Evolutionary conservation across 2,888 invertebrate genomes (phyloP), one percentile per base, ranked within the genome.

Genomic region (Cephus rjabovi): DNA sequence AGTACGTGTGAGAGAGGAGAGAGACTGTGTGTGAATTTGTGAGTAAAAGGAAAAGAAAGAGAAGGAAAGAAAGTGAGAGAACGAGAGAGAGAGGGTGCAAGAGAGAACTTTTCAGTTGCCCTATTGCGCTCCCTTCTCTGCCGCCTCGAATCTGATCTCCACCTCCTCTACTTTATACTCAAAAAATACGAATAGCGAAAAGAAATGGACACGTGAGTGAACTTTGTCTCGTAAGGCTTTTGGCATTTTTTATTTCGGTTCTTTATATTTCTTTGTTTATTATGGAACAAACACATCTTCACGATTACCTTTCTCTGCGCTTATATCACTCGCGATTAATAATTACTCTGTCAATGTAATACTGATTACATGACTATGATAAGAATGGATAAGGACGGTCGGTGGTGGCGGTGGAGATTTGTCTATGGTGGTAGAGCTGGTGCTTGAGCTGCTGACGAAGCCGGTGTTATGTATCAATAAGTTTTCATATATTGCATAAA

Each of bases 401-500:
- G 71, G 34, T 71, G 12, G 31, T 71, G 71, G 71, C 34, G 31
- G 34, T 33, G 71, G 31, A 71, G 71, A 34, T 31, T 71, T 15
- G 35, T 33, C 31, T 71, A 74, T 75, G 75, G 68, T 35, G 68
- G 74, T 74, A 74, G 75, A 79, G 81, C 71, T 75, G 78, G 35
- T 78, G 69, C 71, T 34, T 71, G 71, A 15, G 79, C 79, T 80
- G 69, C 74, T 74, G 81, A 81, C 77, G 70, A 83, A 78, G 78
- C 79, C 78, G 40, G 77, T 82, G 81, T 83, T 85, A 79, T 81
- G 79, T 81, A 84, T 83, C 79, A 81, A 80, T 81, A 81, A 83
- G 78, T 84, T 85, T 85, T 85, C 85, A 81, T 84, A 85, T 81
- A 84, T 85, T 81, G 82, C 84, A 83, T 85, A 83, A 84, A 85